Evolutionary conservation across 1,140 invertebrate genomes (phyloP), one percentile per base, ranked within the genome.

Genomic region (Penaeus indicus): DNA sequence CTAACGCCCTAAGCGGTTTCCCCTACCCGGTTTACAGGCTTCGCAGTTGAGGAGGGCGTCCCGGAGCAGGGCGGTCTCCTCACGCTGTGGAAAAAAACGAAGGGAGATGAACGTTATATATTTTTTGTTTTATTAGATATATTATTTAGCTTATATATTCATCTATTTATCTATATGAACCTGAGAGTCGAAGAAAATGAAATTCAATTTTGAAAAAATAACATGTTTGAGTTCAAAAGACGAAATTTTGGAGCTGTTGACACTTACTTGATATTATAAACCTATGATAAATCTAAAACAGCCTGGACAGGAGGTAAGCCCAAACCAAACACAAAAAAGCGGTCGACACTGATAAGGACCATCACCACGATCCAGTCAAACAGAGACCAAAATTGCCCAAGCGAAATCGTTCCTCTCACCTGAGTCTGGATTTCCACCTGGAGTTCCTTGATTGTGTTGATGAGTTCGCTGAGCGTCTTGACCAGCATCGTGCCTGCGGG

Each of bases 1-100:
- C 61, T 61, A 82, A 67, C 75, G 88, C 54, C 85, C 32, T 47
- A 22, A 60, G 62, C 47, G 75, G 85, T 25, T 88, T 77, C 67
- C 27, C 91, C 91, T 92, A 92, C 92, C 91, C 85, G 92, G 92
- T 91, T 93, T 92, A 89, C 96, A 96, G 89, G 95, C 94, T 84
- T 96, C 96, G 92, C 97, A 97, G 90, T 96, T 95, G 92, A 96
- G 95, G 64, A 98, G 93, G 38, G 96, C 93, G 87, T 95, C 94
- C 27, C 95, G 94, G 81, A 97, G 93, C 84, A 94, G 93, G 85
- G 95, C 94, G 21, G 96, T 96, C 92, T 96, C 96, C 89, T 94
- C 93, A 77, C 95, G 95, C 94, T 97, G 95, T 42, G 63, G 72
- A 84, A 67, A 85, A 85, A 60, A 89, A 84, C 91, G 85, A 83